Base-by-base conservation (phyloP, 30 jellyfish, hydroid and myxozoan genomes). In the Pseudorhiza aurosa region DNA sequence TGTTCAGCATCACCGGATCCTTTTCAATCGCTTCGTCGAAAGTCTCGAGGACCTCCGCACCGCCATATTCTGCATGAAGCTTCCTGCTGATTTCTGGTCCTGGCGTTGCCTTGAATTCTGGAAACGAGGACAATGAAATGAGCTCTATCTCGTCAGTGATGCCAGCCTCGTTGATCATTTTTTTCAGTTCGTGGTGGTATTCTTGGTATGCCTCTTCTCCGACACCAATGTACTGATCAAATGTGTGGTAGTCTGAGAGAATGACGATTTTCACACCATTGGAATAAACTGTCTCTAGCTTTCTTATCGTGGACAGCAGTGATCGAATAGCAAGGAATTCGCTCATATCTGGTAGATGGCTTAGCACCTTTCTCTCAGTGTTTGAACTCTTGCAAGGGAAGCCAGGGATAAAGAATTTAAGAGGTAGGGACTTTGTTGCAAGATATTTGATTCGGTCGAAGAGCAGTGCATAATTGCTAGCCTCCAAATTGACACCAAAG, bases 361-460 rank as follows among this genome's bases (percentile, higher is more conserved):
- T 85, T n/a, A 81, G 70, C 19, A 81, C 92, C 62, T 81, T 81
- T 6, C 17, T 28, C 32, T 31, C 17, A 10, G 56, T 65, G 59
- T 81, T 81, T 35, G 85, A 22, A 31, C 92, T 81, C 42, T 81
- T 81, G 60, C 58, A n/a, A 1, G 92, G 92, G 59, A 81, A 81
- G 24, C 79, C 92, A 22, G 92, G 92, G 24, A 81, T 18, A 44
- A 81, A 67, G 78, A 81, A 81, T 24, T 30, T 49, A 8, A 81
- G 49, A 11, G 85, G 79, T 40, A 53, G 42, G 0, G 35, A 33
- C 15, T 57, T 35, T 25, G 25, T 10, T 29, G 39, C 75, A 3
- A 65, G 43, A 18, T 47, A n/a, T n/a, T 24, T 32, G 59, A 81
- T 35, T 14, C 67, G 47, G 33, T 50, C 58, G 8, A 33, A 19